Evolutionary conservation across 2,797 vertebrate genomes (phyloP), one percentile per base, ranked within the genome.

Genomic region (Muraenolepis orangiensis): DNA sequence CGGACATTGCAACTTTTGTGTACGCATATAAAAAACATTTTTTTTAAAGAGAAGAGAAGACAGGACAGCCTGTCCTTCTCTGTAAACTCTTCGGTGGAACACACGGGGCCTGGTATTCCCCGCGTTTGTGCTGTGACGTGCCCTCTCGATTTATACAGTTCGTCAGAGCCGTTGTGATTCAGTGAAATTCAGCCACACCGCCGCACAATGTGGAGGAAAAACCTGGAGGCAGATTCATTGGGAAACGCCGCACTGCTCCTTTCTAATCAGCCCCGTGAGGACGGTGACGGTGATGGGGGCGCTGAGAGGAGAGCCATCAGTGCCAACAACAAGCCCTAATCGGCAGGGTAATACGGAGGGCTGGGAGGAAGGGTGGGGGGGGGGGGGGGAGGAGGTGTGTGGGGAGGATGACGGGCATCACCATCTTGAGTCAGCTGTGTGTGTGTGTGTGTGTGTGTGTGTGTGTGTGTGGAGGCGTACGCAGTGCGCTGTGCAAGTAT

Each of bases 211-310:
- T 12, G 57, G 20, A 57, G 51, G n/a, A n/a, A n/a, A 12, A 64
- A 26, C 23, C 57, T 12, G 57, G 20, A 57, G 51, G n/a, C 76
- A 72, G 77, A 74, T n/a, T n/a, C n/a, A 80, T 74, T 20, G 74
- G 69, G 77, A 67, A 78, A 51, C 0, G 5, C 46, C 8, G 46
- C 31, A 20, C 76, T 78, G 32, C 32, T n/a, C 0, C 38, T 82
- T 74, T 84, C 68, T 78, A 82, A 78, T 80, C 85, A 81, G 78
- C 76, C 73, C 66, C 66, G 28, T 18, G 69, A 68, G 76, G 74
- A n/a, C n/a, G n/a, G n/a, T n/a, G n/a, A n/a, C n/a, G n/a, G 74
- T 78, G 69, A 77, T 83, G 80, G 36, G 75, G 79, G 72, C 8
- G 57, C 8, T 13, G 23, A 64, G 57, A 23, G 23, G 23, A 64